Conservation (phyloP, 2,888 invertebrate species). For the Entomobrya proxima region DNA sequence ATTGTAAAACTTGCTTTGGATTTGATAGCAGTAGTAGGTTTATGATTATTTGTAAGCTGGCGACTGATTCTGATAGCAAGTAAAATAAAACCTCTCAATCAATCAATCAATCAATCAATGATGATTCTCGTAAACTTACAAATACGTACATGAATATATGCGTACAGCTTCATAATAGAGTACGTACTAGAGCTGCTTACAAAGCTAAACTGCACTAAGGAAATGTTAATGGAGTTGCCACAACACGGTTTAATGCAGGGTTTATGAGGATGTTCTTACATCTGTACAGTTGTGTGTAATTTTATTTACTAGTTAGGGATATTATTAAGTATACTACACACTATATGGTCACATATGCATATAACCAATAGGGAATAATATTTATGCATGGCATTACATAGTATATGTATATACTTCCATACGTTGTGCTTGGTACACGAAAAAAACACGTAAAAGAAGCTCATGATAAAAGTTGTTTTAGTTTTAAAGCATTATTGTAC, state of each 20-base stretch:
- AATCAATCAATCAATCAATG: not conserved
- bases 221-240: slow-evolving; percentile 32
- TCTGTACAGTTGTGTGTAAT: slow-evolving; percentile 17
- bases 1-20: too few relatives aligned
- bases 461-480: slow-evolving; percentile 39
- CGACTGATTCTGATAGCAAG: too few relatives aligned
- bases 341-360: not conserved
- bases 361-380: too few relatives aligned
- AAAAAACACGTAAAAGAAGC: slow-evolving; percentile 16
- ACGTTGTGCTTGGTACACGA: not conserved
- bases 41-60: too few relatives aligned
- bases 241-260: slow-evolving; percentile 41
- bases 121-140: not conserved
- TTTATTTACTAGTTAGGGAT: not conserved
- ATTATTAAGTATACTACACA: not conserved
- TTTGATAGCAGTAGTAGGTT: too few relatives aligned
- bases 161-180: not conserved
- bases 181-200: not conserved
- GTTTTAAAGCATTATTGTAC: slow-evolving; percentile 9
- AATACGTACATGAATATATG: not conserved
- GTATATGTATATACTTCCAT: not conserved
- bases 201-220: slow-evolving; percentile 20
- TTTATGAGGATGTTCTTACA: slow-evolving; percentile 41
- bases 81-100: too few relatives aligned
- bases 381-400: not conserved